phyloP scores from a whole-genome alignment of 2,113 vertebrate genomes.

The Gnathonemus echidnorhynchus region DNA sequence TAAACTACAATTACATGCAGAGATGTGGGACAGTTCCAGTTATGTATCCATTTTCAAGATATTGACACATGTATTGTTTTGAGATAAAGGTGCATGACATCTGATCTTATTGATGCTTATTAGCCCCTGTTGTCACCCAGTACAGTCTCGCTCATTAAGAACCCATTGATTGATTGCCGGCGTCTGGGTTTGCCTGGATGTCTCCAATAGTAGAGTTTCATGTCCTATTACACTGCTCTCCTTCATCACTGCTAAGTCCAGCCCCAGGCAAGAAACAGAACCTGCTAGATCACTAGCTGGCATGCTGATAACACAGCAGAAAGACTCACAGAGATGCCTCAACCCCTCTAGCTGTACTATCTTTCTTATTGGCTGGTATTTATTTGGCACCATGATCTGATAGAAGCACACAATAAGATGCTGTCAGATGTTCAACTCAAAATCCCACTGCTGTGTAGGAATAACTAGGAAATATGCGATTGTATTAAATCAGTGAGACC shows the following conservation, averaged over 20 bases:
- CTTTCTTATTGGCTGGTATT: neutral
- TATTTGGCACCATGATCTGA: neutral
- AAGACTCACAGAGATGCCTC: neutral
- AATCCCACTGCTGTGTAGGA: neutral
- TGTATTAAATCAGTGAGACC: neutral
- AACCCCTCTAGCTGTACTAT: neutral
- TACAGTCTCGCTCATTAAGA: neutral
- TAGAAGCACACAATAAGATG: neutral
- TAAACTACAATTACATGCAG: neutral
- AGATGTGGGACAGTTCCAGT: neutral
- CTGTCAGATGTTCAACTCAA: neutral
- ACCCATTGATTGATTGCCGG: neutral
- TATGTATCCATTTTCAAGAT: neutral
- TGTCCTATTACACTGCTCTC: neutral
- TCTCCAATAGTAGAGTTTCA: neutral
- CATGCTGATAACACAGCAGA: neutral
- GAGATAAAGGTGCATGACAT: neutral
- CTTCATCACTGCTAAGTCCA: neutral
- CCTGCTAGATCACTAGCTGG: neutral
- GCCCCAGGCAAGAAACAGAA: neutral
- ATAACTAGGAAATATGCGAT: neutral
- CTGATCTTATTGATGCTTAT: neutral
- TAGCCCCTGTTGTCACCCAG: neutral
- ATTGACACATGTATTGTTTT: neutral
- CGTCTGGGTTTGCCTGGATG: neutral